A percentile compares a stretch with the other conserved stretches of the same genome.
Conservation (phyloP, 1,140 invertebrate genomes). For the Coptotermes formosanus region DNA sequence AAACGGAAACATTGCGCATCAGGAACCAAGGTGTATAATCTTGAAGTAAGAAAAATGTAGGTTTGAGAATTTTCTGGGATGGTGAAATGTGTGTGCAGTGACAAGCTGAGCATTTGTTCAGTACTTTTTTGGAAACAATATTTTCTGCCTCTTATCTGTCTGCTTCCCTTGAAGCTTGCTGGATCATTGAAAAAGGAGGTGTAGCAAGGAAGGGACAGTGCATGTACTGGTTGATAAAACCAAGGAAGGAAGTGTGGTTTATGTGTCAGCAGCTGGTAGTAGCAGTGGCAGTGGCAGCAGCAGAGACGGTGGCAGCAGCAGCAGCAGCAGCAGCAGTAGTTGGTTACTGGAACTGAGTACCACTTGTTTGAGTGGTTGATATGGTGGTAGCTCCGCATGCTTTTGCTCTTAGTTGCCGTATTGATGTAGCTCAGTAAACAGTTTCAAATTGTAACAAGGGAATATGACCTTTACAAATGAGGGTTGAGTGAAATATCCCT, state of each 20-base stretch:
- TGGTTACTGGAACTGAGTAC: neutral
- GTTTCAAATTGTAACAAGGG: neutral
- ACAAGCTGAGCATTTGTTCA: neutral
- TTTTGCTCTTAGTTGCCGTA: slow-evolving; percentile 15
- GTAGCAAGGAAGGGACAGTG: neutral
- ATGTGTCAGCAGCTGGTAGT: neutral
- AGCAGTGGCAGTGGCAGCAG: too few relatives aligned
- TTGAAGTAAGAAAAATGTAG: neutral
- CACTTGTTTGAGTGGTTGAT: slow-evolving; percentile 10
- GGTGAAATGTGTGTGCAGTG: neutral
- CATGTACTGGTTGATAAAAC: neutral
- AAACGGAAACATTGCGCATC: neutral
- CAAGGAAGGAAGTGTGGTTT: neutral
- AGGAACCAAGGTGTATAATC: neutral
- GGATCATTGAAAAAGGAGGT: neutral
- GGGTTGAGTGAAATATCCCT: neutral
- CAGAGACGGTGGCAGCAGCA: too few relatives aligned
- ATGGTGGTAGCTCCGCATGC: slow-evolving; percentile 1
- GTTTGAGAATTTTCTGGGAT: neutral
- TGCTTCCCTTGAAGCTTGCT: neutral
- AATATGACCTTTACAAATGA: neutral
- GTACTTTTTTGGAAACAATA: neutral
- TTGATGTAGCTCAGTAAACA: neutral
- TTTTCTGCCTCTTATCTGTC: neutral
- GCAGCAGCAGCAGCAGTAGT: neutral